Conservation (phyloP, 2,797 vertebrate genomes). For the Tragopan temminckii region DNA sequence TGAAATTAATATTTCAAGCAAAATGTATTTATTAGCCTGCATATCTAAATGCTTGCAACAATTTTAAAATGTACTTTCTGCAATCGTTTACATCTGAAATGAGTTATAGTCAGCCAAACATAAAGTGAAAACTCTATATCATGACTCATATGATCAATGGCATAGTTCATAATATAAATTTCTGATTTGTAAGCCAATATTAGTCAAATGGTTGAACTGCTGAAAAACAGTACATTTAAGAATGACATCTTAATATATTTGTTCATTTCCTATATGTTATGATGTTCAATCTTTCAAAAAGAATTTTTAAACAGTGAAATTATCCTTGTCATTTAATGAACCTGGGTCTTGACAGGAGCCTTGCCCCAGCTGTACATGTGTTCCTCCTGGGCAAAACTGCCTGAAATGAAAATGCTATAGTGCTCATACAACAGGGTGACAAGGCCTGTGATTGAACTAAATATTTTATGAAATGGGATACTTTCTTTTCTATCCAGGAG, state of each 20-base stretch:
- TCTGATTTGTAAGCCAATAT: background rate
- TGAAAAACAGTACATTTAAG: background rate
- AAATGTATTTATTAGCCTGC: background rate
- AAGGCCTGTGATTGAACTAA: background rate
- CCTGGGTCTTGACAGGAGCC: background rate
- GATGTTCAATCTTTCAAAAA: background rate
- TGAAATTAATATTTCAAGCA: conserved; percentile 6
- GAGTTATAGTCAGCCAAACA: background rate
- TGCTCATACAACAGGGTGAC: background rate
- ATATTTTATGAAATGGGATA: background rate
- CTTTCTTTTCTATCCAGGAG: background rate
- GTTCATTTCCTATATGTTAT: background rate
- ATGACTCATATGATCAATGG: background rate
- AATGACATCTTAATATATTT: background rate
- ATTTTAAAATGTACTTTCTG: background rate
- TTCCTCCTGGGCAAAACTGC: background rate
- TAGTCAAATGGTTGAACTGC: background rate
- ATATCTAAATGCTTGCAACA: background rate
- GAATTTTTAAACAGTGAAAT: background rate
- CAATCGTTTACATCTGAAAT: background rate
- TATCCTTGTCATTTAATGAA: background rate
- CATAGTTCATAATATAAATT: background rate
- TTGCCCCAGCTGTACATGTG: background rate
- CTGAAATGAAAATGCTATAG: background rate
- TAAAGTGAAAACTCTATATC: background rate